These are phyloP conservation scores for Atherinosoma microstoma DNA, from an alignment of 2,797 vertebrate genomes.

Conservation along the genomic window DNA sequence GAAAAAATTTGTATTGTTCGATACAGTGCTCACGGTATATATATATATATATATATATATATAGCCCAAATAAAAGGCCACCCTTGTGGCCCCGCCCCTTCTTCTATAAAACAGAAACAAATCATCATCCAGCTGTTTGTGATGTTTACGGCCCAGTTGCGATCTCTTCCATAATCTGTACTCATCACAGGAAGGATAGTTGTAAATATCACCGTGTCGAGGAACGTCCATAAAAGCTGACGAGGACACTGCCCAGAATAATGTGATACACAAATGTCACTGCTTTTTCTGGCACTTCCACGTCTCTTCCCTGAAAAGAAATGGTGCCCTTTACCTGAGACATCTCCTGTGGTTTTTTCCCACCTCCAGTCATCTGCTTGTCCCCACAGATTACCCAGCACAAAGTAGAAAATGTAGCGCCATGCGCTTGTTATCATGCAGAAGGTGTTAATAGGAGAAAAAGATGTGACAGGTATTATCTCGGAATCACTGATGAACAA, in stretches of 20 bases:
- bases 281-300: conserved; percentile 29
- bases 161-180: background rate
- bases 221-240: conserved; percentile 18
- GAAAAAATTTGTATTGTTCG: no score
- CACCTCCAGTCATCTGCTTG: conserved; percentile 24
- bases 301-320: conserved; percentile 30
- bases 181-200: background rate
- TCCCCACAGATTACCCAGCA: conserved; percentile 27
- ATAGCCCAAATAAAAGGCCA: no score
- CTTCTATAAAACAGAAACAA: no score
- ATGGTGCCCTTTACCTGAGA: conserved; percentile 54
- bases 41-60: no score
- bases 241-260: conserved; percentile 19
- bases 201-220: background rate
- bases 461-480: conserved; percentile 32
- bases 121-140: no score
- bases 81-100: no score
- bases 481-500: conserved; percentile 62
- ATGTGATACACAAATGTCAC: conserved; percentile 51
- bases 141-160: no score
- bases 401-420: background rate
- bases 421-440: conserved; percentile 63
- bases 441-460: conserved; percentile 61
- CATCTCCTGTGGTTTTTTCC: background rate
- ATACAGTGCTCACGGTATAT: no score